phyloP scores from a whole-genome alignment of 2,888 invertebrate genomes.

The Drosophila koepferae region DNA sequence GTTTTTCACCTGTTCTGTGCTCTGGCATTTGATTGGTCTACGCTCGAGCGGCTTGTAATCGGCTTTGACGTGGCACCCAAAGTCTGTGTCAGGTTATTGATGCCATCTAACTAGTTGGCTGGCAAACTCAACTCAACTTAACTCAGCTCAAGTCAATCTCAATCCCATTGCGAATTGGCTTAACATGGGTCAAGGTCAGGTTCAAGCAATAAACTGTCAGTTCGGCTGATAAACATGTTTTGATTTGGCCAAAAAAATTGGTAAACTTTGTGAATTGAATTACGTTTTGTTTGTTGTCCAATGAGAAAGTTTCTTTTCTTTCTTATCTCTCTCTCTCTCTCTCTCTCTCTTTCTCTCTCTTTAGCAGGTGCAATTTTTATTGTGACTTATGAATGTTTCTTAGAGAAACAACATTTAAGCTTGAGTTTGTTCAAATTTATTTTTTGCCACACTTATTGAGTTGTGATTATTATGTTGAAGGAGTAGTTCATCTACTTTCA shows the following conservation, averaged over 20 bases:
- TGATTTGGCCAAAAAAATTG: not conserved
- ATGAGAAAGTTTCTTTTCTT: not conserved
- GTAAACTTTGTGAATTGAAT: conserved; percentile 1
- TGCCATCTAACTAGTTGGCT: not conserved
- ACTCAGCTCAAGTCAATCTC: not conserved
- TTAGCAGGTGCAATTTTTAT: not conserved
- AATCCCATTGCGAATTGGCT: conserved; percentile 3
- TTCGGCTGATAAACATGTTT: not conserved
- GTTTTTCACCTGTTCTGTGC: conserved; percentile 31
- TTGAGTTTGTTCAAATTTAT: not conserved
- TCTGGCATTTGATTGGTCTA: conserved; percentile 15
- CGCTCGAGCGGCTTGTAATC: conserved; percentile 23
- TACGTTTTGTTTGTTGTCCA: not conserved
- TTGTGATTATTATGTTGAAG: not conserved
- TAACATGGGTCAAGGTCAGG: conserved; percentile 5
- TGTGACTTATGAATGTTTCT: not conserved
- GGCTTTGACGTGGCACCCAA: conserved; percentile 23
- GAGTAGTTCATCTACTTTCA: not conserved
- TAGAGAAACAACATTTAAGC: not conserved
- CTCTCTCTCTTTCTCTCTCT: too few relatives aligned
- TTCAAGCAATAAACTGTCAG: not conserved
- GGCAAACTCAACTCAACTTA: not conserved
- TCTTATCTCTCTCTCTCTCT: too few relatives aligned
- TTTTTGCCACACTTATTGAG: not conserved
- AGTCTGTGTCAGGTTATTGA: conserved; percentile 12